Percentiles rank a stretch among this genome's conserved stretches.
Evolutionary conservation across 1,140 invertebrate species (phyloP).

Genomic region (Branchinecta lindahli): DNA sequence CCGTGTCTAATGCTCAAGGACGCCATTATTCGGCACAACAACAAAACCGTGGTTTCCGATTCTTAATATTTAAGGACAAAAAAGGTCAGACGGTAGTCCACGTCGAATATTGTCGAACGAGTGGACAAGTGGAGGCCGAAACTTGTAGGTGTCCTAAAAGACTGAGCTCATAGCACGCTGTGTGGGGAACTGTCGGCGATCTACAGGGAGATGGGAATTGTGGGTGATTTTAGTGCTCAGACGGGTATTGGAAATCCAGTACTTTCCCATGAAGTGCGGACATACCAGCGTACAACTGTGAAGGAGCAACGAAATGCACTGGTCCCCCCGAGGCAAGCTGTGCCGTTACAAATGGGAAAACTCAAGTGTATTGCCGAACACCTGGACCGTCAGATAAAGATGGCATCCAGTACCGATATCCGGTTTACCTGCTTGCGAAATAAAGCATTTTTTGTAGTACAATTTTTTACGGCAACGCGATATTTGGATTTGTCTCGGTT

Average conservation of each 20-base stretch:
- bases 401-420: background rate
- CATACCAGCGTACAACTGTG: background rate
- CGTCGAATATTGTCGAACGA: background rate
- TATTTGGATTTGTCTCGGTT: background rate
- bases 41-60: too few relatives aligned
- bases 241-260: background rate
- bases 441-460: background rate
- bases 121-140: background rate
- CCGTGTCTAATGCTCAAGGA: background rate
- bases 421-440: background rate
- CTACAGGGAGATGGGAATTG: background rate
- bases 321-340: background rate
- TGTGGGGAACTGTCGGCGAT: background rate
- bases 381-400: background rate
- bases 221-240: background rate
- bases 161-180: background rate
- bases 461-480: background rate
- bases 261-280: background rate
- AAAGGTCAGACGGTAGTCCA: background rate
- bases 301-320: background rate
- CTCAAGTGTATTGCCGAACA: background rate
- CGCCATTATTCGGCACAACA: too few relatives aligned
- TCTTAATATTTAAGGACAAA: constrained; percentile 1
- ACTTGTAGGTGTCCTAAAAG: background rate
- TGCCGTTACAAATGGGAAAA: background rate